Base-by-base conservation (phyloP, 2,888 invertebrate species). In the Mechanitis messenoides region DNA sequence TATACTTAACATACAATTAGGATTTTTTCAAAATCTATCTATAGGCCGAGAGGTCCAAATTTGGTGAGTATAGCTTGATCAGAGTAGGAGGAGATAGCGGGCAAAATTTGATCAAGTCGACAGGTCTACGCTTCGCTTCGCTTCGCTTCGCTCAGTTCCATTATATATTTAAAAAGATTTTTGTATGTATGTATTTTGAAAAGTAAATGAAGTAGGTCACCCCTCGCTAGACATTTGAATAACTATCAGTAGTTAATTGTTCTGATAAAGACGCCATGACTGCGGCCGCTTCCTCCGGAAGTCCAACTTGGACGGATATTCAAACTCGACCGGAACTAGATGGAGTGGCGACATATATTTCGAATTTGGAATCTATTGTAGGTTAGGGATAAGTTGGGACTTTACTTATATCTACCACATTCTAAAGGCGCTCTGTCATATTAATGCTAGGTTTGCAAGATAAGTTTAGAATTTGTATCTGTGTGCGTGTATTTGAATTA, bases 341-440 rank as follows among this genome's bases (percentile, higher is more conserved):
- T 84, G 81, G 87, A 85, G 80, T 80, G 81, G 79, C 84, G 85
- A 89, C 89, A 89, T 87, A 89, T 85, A 89, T 89, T 89, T 89
- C 78, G 81, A 88, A 89, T 88, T 89, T 87, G 73, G 83, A 85
- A 83, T 77, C 66, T 60, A 66, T 66, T 66, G 66, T 66, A 64
- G 64, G 61, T 64, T 64, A 66, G 58, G 63, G 61, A 66, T 64
- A 59, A 66, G 64, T 66, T 66, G 59, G 53, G 56, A 58, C 50
- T n/a, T 31, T 50, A 31, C 50, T 20, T 55, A 28, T 20, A 38
- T 38, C 20, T 55, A 28, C 42, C 55, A 28, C 33, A 42, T 28
- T 58, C 53, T 53, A 38, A 20, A 12, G 56, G 56, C 42, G 54
- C 33, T 5, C 35, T 35, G 53, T 53, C 7, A 28, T 47, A 47